phyloP scores from a whole-genome alignment of 2,113 vertebrate genomes.

The Hemichromis elongatus region DNA sequence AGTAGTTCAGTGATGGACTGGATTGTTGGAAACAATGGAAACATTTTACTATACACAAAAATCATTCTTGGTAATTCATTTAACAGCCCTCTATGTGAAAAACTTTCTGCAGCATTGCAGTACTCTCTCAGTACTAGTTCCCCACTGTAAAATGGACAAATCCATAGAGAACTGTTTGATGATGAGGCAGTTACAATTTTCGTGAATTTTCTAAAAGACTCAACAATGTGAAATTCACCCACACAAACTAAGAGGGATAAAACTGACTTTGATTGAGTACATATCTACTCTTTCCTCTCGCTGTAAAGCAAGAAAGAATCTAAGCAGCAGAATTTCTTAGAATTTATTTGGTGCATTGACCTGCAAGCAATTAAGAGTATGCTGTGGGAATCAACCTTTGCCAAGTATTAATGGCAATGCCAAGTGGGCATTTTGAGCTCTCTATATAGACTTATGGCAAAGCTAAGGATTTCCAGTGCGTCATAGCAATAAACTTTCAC shows the following conservation, averaged over 20 bases:
- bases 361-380: neutral
- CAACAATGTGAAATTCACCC: neutral
- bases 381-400: neutral
- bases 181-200: neutral
- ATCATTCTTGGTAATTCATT: constrained; percentile 1
- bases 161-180: neutral
- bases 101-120: neutral
- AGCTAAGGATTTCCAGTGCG: neutral
- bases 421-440: neutral
- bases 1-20: neutral
- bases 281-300: neutral
- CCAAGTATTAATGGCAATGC: no score
- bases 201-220: neutral
- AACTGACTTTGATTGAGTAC: constrained; percentile 8
- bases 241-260: neutral
- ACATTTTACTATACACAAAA: constrained; percentile 7
- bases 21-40: constrained; percentile 30
- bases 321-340: neutral
- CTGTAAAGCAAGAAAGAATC: neutral
- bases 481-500: neutral
- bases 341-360: neutral
- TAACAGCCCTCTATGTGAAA: neutral
- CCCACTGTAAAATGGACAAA: neutral
- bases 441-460: neutral
- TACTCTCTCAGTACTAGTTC: neutral